Conservation (phyloP, 2,888 invertebrate species). For the Alcis repandata region DNA sequence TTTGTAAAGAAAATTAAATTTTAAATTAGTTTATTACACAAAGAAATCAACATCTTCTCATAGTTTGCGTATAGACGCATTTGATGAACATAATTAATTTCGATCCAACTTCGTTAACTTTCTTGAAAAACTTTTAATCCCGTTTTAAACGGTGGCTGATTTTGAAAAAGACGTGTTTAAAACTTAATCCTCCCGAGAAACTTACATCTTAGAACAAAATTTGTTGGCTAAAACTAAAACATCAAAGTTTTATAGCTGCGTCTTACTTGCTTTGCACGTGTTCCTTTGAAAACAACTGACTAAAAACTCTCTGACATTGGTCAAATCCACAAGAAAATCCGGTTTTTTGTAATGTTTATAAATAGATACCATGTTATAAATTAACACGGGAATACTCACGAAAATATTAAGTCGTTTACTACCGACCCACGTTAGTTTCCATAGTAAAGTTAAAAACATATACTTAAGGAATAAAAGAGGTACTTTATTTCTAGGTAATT, state of each 20-base stretch:
- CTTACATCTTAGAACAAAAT: not conserved
- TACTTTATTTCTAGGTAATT: no score
- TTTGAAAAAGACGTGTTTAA: conserved; percentile 15
- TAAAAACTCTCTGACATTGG: no score
- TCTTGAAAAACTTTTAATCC: conserved; percentile 6
- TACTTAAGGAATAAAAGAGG: no score
- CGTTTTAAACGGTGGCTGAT: conserved; percentile 6
- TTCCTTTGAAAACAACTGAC: no score
- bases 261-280: no score
- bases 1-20: conserved; percentile 1
- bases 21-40: conserved; percentile 6
- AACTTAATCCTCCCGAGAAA: not conserved
- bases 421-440: no score
- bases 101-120: conserved; percentile 11
- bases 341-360: no score
- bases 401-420: no score
- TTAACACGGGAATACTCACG: no score
- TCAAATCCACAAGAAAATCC: no score
- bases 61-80: conserved; percentile 12
- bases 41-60: conserved; percentile 12
- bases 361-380: no score
- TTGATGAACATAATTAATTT: conserved; percentile 23
- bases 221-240: not conserved
- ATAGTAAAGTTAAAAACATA: no score
- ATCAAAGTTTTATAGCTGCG: not conserved